Conservation (phyloP, 2,888 invertebrate genomes). For the Zaprionus lineosus region DNA sequence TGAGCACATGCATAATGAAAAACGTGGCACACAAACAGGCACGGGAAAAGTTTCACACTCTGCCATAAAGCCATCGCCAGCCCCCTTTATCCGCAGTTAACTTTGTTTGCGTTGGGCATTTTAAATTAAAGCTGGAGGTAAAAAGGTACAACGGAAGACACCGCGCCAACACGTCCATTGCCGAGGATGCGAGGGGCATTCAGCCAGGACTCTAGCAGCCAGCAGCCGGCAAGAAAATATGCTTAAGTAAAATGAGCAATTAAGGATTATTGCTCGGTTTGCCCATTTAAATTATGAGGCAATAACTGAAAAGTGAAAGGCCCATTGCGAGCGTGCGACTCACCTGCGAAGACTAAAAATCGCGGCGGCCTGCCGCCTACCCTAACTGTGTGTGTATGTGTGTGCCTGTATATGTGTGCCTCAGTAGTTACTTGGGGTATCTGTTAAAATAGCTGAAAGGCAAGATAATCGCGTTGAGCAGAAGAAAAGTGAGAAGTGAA, state of each 20-base stretch:
- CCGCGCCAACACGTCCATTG: neutral
- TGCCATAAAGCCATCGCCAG: neutral
- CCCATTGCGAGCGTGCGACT: conserved; percentile 17
- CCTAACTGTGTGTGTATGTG: neutral
- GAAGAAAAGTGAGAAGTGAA: neutral
- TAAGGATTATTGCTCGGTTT: conserved; percentile 74
- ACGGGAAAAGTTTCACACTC: conserved; percentile 58
- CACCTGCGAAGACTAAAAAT: conserved; percentile 25
- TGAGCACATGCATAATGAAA: conserved; percentile 65
- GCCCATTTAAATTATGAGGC: conserved; percentile 69
- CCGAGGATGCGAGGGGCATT: conserved; percentile 3
- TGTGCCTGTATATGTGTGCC: conserved; percentile 11
- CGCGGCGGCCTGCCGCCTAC: conserved; percentile 35
- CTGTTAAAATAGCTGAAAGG: conserved; percentile 23
- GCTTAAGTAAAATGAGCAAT: conserved; percentile 74
- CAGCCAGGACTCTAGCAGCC: conserved; percentile 14
- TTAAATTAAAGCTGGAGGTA: conserved; percentile 61
- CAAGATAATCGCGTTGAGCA: conserved; percentile 2
- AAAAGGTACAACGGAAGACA: conserved; percentile 31
- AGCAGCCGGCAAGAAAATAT: conserved; percentile 70
- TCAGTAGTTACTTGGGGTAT: conserved; percentile 10
- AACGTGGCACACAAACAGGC: conserved; percentile 49
- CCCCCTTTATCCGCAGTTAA: conserved; percentile 34
- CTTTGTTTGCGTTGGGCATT: conserved; percentile 73
- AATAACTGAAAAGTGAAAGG: conserved; percentile 47